Conservation (phyloP, 1,140 invertebrate species). For the Drosophila eugracilis region DNA sequence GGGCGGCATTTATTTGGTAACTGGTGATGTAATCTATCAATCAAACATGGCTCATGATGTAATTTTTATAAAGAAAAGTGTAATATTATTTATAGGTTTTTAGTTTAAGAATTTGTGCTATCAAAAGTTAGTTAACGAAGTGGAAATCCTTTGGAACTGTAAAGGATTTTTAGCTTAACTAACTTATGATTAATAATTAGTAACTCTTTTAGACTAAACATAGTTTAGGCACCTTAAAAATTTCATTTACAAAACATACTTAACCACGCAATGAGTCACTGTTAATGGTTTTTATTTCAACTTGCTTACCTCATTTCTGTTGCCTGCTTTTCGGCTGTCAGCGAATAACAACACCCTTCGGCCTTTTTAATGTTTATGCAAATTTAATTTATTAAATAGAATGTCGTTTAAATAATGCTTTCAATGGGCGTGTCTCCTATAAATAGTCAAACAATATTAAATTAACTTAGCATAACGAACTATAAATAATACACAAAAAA, state of each 20-base stretch:
- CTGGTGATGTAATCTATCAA: slow-evolving; percentile 2
- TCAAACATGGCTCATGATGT: background rate
- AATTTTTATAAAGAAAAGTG: background rate
- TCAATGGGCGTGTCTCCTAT: slow-evolving; percentile 38
- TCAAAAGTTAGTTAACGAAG: background rate
- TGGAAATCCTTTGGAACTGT: too few relatives aligned
- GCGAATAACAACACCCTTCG: slow-evolving; percentile 5
- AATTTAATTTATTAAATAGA: slow-evolving; percentile 59
- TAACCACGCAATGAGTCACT: background rate
- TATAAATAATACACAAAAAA: slow-evolving; percentile 24
- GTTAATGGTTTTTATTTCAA: background rate
- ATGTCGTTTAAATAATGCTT: slow-evolving; percentile 60
- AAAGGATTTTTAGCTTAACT: too few relatives aligned
- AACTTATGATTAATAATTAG: too few relatives aligned
- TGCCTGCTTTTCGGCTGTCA: slow-evolving; percentile 68
- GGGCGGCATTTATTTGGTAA: too few relatives aligned
- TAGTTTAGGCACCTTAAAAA: too few relatives aligned
- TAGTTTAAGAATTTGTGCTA: too few relatives aligned
- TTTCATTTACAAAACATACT: background rate
- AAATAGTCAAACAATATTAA: slow-evolving; percentile 69
- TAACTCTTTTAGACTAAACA: too few relatives aligned
- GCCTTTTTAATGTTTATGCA: slow-evolving; percentile 37
- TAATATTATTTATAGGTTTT: too few relatives aligned
- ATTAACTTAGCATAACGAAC: slow-evolving; percentile 31
- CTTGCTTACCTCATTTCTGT: slow-evolving; percentile 14